These are phyloP conservation scores for Chrysoperla carnea DNA, from an alignment of 1,140 invertebrate species.

Conservation along the genomic window DNA sequence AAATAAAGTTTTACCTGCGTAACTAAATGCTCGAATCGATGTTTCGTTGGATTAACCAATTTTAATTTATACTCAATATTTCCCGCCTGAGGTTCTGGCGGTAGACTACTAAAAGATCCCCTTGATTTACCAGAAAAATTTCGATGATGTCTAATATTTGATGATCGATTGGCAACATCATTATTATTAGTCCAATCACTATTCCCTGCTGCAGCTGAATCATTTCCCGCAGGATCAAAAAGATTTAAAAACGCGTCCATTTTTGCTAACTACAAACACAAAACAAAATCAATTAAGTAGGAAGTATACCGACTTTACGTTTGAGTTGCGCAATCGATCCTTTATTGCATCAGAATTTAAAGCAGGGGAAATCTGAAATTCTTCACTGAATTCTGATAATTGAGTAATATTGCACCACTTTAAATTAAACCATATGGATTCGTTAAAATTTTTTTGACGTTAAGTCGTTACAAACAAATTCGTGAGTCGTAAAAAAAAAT, in stretches of 20 bases:
- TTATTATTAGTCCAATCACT: constrained; percentile 12
- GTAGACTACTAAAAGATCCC: constrained; percentile 28
- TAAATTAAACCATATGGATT: too few species aligned
- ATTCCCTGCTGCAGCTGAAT: constrained; percentile 4
- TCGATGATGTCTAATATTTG: constrained; percentile 5
- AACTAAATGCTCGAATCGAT: constrained; percentile 74
- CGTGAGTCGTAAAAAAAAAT: too few species aligned
- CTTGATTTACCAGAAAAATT: too few species aligned
- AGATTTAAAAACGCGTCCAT: constrained; percentile 67
- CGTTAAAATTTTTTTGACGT: too few species aligned
- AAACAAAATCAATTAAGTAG: too few species aligned
- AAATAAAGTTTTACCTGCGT: constrained; percentile 43
- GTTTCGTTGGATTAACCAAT: constrained; percentile 63
- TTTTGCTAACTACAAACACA: neutral
- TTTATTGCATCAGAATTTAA: too few species aligned
- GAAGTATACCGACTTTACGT: too few species aligned
- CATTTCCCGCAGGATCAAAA: constrained; percentile 44
- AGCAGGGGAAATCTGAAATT: too few species aligned
- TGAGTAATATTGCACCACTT: too few species aligned
- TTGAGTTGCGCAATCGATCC: too few species aligned
- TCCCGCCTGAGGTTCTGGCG: constrained; percentile 77
- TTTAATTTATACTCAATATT: constrained; percentile 91
- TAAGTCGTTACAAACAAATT: too few species aligned
- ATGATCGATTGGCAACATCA: constrained; percentile 20
- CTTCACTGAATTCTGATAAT: too few species aligned